Evolutionary conservation across 2,888 invertebrate species (phyloP), one percentile per base, ranked within the genome.

Genomic region (Ochlodes sylvanus): DNA sequence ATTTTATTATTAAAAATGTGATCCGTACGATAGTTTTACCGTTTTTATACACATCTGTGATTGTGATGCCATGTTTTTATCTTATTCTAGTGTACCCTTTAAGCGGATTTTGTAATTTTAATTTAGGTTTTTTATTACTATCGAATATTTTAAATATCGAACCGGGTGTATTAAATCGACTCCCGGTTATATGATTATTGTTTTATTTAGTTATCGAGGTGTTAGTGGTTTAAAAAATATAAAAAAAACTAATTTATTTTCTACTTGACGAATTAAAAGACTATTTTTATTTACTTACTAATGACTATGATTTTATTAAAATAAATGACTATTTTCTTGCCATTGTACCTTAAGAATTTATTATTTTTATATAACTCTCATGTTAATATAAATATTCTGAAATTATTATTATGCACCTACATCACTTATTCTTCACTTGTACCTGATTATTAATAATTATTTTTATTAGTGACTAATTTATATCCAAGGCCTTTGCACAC

Each of bases 41-140:
- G 85, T 87, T 89, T 88, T 84, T 84, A 78, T 75, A 82, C 79
- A 77, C 76, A 81, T 86, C 91, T 89, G 92, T 92, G 91, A 92
- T 92, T 86, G 72, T 80, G 84, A 89, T 87, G 89, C 88, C 91
- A 90, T 89, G 84, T 81, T 73, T 77, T 79, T 81, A 78, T 77
- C 73, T 75, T 54, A 50, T 50, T 67, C 73, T 82, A 81, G 79
- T 73, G 77, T 74, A 80, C 81, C 82, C 85, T 80, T 65, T 86
- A 85, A 87, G 86, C 76, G 83, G 84, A 82, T 81, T 77, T 83
- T 80, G 73, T 82, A 78, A 66, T 79, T 82, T 85, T 83, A 80
- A 76, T 81, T 85, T 85, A 82, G 74, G 77, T 79, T 81, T 82
- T 79, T 76, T 77, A 79, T 78, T 72, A 70, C 70, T 64, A 69